A percentile compares a stretch with the other conserved stretches of the same genome.
These are phyloP conservation scores for Hypocryptadius cinnamomeus DNA, from an alignment of 2,113 vertebrate species.

Conservation along the genomic window DNA sequence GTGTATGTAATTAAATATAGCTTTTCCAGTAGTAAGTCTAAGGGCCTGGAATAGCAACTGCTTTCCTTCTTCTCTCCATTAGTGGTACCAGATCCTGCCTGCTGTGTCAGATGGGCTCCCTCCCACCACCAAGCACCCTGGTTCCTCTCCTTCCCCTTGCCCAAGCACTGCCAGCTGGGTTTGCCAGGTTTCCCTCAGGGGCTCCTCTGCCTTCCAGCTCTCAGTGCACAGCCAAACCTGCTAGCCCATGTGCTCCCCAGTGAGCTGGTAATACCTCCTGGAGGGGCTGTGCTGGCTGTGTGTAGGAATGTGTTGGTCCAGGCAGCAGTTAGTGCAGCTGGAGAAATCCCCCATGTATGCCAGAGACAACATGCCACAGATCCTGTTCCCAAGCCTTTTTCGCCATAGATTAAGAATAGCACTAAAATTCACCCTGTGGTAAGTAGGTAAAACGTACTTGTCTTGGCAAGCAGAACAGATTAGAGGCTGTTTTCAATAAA, in stretches of 20 bases:
- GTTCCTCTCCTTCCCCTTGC: not conserved
- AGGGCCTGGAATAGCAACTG: not conserved
- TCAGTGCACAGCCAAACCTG: not conserved
- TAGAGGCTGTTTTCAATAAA: not conserved
- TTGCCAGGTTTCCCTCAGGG: not conserved
- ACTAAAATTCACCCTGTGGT: not conserved
- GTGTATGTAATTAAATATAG: not conserved
- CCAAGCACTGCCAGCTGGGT: not conserved
- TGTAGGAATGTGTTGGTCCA: not conserved
- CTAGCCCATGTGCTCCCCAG: fast-evolving
- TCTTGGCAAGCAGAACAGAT: not conserved
- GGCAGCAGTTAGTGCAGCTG: not conserved
- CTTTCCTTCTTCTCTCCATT: not conserved
- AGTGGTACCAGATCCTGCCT: not conserved
- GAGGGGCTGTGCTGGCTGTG: not conserved
- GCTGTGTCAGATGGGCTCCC: not conserved
- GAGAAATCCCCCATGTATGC: not conserved
- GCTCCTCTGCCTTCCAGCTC: not conserved
- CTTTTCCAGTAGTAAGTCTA: not conserved
- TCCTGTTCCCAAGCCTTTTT: not conserved
- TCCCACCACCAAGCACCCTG: not conserved
- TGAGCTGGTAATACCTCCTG: not conserved
- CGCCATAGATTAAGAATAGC: not conserved
- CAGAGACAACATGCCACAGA: not conserved
- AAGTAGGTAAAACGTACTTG: not conserved